Conservation (phyloP, 1,140 invertebrate species). For the Drosophila melanica region DNA sequence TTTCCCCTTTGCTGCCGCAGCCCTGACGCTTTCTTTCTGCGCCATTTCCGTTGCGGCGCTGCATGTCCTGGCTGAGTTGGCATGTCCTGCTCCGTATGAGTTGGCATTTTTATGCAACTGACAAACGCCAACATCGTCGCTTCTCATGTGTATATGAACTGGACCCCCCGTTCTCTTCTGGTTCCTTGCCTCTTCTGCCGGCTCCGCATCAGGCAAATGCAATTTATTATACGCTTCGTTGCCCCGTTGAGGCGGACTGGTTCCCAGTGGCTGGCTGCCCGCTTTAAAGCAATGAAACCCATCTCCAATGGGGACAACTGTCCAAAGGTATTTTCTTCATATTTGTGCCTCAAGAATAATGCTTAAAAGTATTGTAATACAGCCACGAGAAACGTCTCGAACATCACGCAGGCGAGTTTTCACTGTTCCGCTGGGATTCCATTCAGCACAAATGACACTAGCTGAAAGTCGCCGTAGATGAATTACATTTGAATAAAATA, state of each 20-base stretch:
- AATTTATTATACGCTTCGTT: conserved; percentile 77
- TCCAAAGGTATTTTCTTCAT: neutral
- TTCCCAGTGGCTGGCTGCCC: neutral
- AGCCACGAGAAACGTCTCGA: neutral
- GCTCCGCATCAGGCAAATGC: conserved; percentile 48
- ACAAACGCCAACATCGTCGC: conserved; percentile 66
- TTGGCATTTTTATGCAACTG: conserved; percentile 81
- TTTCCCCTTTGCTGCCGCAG: conserved; percentile 52
- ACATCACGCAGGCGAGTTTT: neutral
- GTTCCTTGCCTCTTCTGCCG: neutral
- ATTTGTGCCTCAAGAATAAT: conserved; percentile 6
- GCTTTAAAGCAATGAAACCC: conserved; percentile 21
- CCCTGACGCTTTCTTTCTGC: conserved; percentile 61
- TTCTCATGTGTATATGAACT: conserved; percentile 59
- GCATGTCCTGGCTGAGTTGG: conserved; percentile 52
- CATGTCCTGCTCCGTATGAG: conserved; percentile 70
- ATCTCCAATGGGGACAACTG: conserved; percentile 1
- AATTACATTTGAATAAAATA: neutral
- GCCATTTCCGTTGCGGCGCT: conserved; percentile 75
- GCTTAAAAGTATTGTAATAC: conserved; percentile 19
- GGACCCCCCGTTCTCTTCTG: neutral
- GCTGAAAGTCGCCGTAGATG: neutral
- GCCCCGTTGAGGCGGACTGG: conserved; percentile 28
- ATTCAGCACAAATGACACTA: conserved; percentile 7
- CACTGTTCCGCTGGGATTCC: conserved; percentile 1